Evolutionary conservation across 2,113 vertebrate genomes (phyloP).

Genomic region (Oxygymnocypris stewartii): DNA sequence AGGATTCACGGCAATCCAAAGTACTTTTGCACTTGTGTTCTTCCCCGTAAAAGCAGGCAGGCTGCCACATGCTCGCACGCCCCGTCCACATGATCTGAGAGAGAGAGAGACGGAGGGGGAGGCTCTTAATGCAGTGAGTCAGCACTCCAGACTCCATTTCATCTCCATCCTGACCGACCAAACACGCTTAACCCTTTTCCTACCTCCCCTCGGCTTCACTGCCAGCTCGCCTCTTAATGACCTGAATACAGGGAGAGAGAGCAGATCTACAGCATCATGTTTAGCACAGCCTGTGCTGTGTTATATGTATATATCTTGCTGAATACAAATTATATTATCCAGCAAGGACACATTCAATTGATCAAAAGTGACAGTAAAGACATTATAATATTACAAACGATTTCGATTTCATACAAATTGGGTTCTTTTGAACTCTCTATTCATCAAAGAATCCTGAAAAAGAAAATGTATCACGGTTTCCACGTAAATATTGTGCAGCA

Average conservation of each 20-base stretch:
- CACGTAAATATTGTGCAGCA: background rate
- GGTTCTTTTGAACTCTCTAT: background rate
- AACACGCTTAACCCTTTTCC: constrained; percentile 68
- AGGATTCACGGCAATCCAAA: constrained; percentile 60
- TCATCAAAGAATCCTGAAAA: background rate
- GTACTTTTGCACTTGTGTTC: constrained; percentile 35
- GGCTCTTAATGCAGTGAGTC: constrained; percentile 77
- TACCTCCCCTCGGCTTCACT: constrained; percentile 38
- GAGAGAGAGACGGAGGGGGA: constrained; percentile 55
- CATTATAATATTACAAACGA: background rate
- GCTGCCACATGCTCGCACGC: constrained; percentile 40
- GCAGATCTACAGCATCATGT: too few relatives aligned
- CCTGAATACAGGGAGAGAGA: background rate
- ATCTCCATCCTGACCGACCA: constrained; percentile 14
- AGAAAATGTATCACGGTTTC: background rate
- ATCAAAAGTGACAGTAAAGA: background rate
- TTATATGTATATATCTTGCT: background rate
- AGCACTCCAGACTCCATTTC: constrained; percentile 62
- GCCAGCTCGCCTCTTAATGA: background rate
- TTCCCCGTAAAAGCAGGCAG: constrained; percentile 29
- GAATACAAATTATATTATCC: background rate
- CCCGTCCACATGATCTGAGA: constrained; percentile 63
- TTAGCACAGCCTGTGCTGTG: background rate
- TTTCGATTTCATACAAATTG: background rate
- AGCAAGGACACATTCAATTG: background rate